Percentiles rank a stretch among this genome's conserved stretches.
These are phyloP conservation scores for Drosophila seguyi DNA, from an alignment of 1,140 invertebrate species.

Conservation along the genomic window DNA sequence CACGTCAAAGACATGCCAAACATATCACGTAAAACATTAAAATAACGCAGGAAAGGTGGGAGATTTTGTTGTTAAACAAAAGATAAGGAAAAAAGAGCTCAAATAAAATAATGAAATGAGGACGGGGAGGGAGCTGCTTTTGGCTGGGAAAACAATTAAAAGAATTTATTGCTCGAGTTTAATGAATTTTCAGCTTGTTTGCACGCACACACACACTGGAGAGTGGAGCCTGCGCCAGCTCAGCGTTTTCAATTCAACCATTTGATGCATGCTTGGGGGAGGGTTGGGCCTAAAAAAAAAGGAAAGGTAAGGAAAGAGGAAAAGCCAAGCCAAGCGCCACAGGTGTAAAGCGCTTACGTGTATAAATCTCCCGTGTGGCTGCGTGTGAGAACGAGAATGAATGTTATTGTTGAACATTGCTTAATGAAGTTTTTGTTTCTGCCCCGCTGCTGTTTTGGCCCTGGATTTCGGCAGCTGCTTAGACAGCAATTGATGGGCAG, in stretches of 20 bases:
- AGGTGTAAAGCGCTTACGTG: conserved; percentile 69
- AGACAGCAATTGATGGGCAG: conserved; percentile 38
- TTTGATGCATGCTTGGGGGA: conserved; percentile 48
- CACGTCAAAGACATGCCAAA: conserved; percentile 51
- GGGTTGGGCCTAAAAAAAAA: conserved; percentile 27
- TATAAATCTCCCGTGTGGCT: conserved; percentile 60
- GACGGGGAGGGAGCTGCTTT: background rate
- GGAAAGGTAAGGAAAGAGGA: background rate
- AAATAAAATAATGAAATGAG: conserved; percentile 22
- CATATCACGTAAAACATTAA: conserved; percentile 53
- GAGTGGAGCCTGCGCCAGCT: conserved; percentile 22
- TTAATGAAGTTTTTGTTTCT: conserved; percentile 71
- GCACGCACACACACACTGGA: conserved; percentile 53
- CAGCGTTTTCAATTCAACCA: conserved; percentile 46
- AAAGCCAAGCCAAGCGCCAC: conserved; percentile 46
- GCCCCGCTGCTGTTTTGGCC: background rate
- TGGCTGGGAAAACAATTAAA: conserved; percentile 75
- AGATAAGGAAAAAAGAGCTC: conserved; percentile 2
- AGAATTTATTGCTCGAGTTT: conserved; percentile 78
- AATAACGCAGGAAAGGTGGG: conserved; percentile 1
- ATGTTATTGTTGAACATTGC: conserved; percentile 69
- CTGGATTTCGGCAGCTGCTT: conserved; percentile 30
- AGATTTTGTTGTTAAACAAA: conserved; percentile 17
- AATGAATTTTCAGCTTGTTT: conserved; percentile 82
- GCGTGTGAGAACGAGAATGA: conserved; percentile 44